These are phyloP conservation scores for Drosophila kurseongensis DNA, from an alignment of 1,140 invertebrate genomes.

Conservation along the genomic window DNA sequence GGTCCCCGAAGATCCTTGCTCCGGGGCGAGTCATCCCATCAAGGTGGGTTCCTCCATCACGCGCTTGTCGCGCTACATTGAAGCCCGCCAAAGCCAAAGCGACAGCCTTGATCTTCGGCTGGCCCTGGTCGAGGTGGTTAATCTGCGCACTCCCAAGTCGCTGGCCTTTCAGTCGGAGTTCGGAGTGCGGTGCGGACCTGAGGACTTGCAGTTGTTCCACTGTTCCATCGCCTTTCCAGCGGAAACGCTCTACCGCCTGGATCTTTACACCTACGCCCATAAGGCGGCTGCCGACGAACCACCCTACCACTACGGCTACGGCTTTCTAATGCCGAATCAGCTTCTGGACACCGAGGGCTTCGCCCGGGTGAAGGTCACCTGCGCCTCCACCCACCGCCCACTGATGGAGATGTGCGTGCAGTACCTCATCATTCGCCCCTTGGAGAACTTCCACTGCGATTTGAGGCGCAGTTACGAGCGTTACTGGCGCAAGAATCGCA, in stretches of 20 bases:
- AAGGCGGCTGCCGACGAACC: conserved; percentile 53
- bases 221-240: conserved; percentile 32
- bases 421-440: conserved; percentile 50
- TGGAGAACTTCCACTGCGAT: conserved; percentile 16
- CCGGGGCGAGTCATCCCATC: too few species aligned
- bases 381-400: conserved; percentile 67
- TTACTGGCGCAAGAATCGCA: conserved; percentile 26
- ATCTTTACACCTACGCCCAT: conserved; percentile 54
- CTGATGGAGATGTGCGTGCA: conserved; percentile 54
- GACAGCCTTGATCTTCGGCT: conserved; percentile 85
- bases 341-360: conserved; percentile 46
- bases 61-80: neutral
- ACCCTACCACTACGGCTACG: conserved; percentile 67
- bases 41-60: neutral
- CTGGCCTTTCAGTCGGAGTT: conserved; percentile 46
- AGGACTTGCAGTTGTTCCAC: conserved; percentile 61
- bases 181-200: conserved; percentile 48
- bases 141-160: conserved; percentile 32
- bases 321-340: conserved; percentile 38
- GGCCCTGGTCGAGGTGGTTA: conserved; percentile 49
- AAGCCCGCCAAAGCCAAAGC: fast-evolving
- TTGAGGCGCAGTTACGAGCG: conserved; percentile 37
- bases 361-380: conserved; percentile 43
- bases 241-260: conserved; percentile 48
- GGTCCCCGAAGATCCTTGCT: neutral